Evolutionary conservation across 1,140 invertebrate species (phyloP).

Genomic region (Melipona quadrifasciata): DNA sequence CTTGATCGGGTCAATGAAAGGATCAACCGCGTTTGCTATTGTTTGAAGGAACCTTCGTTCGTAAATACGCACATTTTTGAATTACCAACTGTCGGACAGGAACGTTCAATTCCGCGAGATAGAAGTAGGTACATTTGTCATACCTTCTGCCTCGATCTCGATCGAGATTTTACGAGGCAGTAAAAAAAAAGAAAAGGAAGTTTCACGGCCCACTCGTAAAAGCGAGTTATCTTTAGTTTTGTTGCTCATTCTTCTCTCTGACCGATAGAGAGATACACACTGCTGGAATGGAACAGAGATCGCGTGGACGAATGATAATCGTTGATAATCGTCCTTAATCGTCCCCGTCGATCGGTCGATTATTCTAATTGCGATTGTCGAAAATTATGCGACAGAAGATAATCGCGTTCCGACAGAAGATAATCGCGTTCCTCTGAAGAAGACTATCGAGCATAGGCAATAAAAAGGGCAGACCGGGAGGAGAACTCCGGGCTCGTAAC

Average conservation of each 20-base stretch:
- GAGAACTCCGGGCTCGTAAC: conserved; percentile 45
- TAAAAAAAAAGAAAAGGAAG: conserved; percentile 51
- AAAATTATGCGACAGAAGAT: no score
- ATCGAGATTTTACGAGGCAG: conserved; percentile 41
- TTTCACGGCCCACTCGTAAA: conserved; percentile 1
- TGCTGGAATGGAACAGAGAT: not conserved
- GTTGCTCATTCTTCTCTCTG: not conserved
- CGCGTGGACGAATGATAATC: not conserved
- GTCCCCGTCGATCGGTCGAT: not conserved
- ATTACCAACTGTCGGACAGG: not conserved
- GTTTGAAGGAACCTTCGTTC: conserved; percentile 9
- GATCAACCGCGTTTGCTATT: not conserved
- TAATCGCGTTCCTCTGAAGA: conserved; percentile 5
- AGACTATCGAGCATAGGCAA: conserved; percentile 27
- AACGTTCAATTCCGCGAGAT: not conserved
- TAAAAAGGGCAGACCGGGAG: conserved; percentile 37
- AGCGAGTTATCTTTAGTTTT: not conserved
- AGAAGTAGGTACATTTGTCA: not conserved
- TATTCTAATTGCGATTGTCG: conserved; percentile 33
- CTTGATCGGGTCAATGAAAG: conserved; percentile 51
- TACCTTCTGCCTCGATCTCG: not conserved
- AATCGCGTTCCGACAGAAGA: not conserved
- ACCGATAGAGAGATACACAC: no score
- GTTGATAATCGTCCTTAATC: not conserved
- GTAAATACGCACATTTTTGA: not conserved